A percentile compares a stretch with the other conserved stretches of the same genome.
These are phyloP conservation scores for Samia ricini DNA, from an alignment of 1,140 invertebrate genomes.

Conservation along the genomic window DNA sequence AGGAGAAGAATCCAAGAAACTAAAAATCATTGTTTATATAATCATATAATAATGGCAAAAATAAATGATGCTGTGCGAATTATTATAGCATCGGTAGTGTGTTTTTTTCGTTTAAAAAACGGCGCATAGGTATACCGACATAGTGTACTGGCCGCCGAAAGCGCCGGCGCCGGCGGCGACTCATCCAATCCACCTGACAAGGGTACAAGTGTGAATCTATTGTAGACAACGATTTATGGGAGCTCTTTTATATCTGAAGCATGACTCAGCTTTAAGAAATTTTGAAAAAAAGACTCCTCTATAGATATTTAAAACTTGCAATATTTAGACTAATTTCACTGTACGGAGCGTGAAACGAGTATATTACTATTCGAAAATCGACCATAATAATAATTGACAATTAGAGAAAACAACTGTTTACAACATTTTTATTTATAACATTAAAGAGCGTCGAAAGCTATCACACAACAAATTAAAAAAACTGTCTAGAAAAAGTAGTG, in stretches of 20 bases:
- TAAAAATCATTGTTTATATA: too few relatives aligned
- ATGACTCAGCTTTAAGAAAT: background rate
- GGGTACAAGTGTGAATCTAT: background rate
- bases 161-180: conserved; percentile 52
- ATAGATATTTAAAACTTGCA: background rate
- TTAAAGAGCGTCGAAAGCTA: too few relatives aligned
- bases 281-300: background rate
- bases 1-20: too few relatives aligned
- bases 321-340: too few relatives aligned
- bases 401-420: too few relatives aligned
- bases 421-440: too few relatives aligned
- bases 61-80: background rate
- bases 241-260: background rate
- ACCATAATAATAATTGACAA: too few relatives aligned
- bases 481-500: too few relatives aligned
- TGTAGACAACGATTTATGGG: conserved; percentile 5
- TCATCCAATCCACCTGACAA: background rate
- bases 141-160: conserved; percentile 21
- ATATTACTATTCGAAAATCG: too few relatives aligned
- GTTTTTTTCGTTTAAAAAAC: background rate
- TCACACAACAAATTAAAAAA: too few relatives aligned
- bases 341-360: too few relatives aligned
- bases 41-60: too few relatives aligned
- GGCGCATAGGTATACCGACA: background rate
- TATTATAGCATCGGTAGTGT: background rate